phyloP scores from a whole-genome alignment of 2,888 invertebrate genomes.

The Synergus laeviventris region DNA sequence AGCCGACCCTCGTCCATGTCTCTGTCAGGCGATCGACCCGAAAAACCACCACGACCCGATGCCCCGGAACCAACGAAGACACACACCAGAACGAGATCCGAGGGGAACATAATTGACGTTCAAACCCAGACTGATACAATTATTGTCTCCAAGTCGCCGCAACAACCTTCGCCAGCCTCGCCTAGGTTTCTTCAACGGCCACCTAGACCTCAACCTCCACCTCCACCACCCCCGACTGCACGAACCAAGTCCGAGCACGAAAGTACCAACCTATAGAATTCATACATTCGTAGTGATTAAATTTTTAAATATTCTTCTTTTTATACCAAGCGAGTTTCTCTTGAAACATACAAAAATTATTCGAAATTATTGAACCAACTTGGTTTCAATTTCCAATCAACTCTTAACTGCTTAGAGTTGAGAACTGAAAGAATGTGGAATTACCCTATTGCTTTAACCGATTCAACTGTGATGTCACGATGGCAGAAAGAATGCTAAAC shows the following conservation, averaged over 20 bases:
- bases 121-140: conserved; percentile 72
- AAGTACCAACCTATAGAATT: conserved; percentile 71
- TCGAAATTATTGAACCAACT: not conserved
- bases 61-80: conserved; percentile 67
- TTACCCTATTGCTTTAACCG: not conserved
- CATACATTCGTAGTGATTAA: conserved; percentile 16
- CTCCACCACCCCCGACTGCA: conserved; percentile 70
- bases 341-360: not conserved
- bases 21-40: conserved; percentile 66
- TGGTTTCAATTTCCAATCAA: not conserved
- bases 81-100: conserved; percentile 78
- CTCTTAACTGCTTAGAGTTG: not conserved
- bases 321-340: not conserved
- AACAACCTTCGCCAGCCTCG: conserved; percentile 66
- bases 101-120: conserved; percentile 80
- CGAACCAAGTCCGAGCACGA: conserved; percentile 71
- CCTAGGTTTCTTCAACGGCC: conserved; percentile 70
- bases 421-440: not conserved
- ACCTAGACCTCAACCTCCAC: conserved; percentile 74
- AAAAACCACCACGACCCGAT: conserved; percentile 66
- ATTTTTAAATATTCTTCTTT: conserved; percentile 14
- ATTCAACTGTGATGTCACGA: conserved; percentile 30
- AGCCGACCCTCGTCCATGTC: conserved; percentile 73
- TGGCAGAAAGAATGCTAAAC: conserved; percentile 13
- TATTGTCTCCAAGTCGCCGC: conserved; percentile 67